Evolutionary conservation across 2,888 invertebrate genomes (phyloP).

Genomic region (Cantharis nigra): DNA sequence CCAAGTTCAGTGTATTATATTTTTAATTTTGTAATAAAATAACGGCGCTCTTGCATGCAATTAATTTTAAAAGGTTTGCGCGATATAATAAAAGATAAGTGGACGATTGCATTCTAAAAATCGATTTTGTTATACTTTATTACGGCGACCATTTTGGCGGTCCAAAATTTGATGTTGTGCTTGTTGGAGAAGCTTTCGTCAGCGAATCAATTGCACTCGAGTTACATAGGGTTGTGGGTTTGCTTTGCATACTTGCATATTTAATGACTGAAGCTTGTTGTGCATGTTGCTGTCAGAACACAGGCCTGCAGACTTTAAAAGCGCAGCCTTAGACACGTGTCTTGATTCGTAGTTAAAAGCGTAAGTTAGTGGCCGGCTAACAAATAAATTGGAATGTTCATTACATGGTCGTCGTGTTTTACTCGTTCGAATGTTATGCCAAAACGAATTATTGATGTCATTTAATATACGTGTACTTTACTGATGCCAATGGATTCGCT

Average conservation of each 20-base stretch:
- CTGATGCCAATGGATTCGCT: constrained; percentile 39
- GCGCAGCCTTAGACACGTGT: constrained; percentile 31
- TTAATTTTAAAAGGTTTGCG: constrained; percentile 56
- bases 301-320: constrained; percentile 24
- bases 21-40: constrained; percentile 55
- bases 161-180: background rate
- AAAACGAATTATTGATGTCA: constrained; percentile 43
- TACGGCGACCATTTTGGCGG: background rate
- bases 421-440: constrained; percentile 42
- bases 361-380: constrained; percentile 44
- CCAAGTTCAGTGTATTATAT: constrained; percentile 43
- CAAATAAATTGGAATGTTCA: constrained; percentile 47
- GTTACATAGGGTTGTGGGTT: constrained; percentile 23
- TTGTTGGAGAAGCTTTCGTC: background rate
- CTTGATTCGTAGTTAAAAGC: constrained; percentile 35
- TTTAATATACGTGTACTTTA: constrained; percentile 34
- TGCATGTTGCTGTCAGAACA: constrained; percentile 35
- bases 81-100: constrained; percentile 57
- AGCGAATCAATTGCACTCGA: constrained; percentile 14
- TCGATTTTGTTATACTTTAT: background rate
- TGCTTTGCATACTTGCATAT: constrained; percentile 46
- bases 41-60: constrained; percentile 51
- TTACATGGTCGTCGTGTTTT: constrained; percentile 44
- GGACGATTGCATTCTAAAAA: constrained; percentile 32
- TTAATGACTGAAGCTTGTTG: constrained; percentile 42